phyloP scores from a whole-genome alignment of 2,797 vertebrate genomes.

The Sebastes oblongus region DNA sequence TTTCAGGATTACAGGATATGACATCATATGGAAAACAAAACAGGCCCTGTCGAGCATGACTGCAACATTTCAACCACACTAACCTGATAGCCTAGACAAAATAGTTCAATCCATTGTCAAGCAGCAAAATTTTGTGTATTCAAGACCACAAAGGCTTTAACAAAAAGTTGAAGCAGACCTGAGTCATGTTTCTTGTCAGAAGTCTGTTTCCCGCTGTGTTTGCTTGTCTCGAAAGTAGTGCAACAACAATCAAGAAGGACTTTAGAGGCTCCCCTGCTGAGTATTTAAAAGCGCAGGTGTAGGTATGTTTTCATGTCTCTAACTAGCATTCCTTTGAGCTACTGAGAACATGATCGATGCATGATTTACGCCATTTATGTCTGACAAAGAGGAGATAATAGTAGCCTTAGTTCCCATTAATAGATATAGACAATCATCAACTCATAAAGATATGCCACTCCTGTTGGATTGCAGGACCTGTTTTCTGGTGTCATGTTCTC shows the following conservation, averaged over 20 bases:
- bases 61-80: constrained; percentile 16
- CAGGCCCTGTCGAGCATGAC: constrained; percentile 2
- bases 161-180: background rate
- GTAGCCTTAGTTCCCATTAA: constrained; percentile 8
- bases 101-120: background rate
- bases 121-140: background rate
- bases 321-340: background rate
- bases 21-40: constrained; percentile 59
- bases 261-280: background rate
- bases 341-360: background rate
- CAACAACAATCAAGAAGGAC: background rate
- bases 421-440: constrained; percentile 35
- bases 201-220: background rate
- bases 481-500: constrained; percentile 51
- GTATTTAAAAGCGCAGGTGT: background rate
- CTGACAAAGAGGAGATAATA: constrained; percentile 8
- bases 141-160: background rate
- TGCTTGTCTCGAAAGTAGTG: background rate
- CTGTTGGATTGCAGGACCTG: constrained; percentile 51
- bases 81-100: constrained; percentile 8
- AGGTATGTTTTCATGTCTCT: background rate
- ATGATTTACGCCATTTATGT: background rate
- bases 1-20: constrained; percentile 70
- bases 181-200: background rate
- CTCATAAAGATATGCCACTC: constrained; percentile 43